These are phyloP conservation scores for Lapara coniferarum DNA, from an alignment of 2,888 invertebrate species.

Conservation along the genomic window DNA sequence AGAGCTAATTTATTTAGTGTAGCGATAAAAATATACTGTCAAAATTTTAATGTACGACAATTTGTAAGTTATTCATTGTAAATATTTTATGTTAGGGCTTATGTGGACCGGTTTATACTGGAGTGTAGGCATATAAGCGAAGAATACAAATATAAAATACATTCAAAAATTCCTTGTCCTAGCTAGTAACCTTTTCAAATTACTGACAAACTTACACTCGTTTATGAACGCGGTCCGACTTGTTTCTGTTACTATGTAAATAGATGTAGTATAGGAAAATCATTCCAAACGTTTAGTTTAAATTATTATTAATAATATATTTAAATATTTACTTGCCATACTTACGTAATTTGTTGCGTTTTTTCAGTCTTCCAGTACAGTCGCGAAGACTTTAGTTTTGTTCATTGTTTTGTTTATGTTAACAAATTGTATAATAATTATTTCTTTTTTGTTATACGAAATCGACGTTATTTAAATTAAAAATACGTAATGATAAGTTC, in stretches of 20 bases:
- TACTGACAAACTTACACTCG: background rate
- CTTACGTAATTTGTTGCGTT: conserved; percentile 69
- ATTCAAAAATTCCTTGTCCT: no score
- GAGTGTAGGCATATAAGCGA: background rate
- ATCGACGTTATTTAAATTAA: conserved; percentile 42
- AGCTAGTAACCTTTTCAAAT: background rate
- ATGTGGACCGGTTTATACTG: conserved; percentile 26
- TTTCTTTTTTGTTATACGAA: conserved; percentile 62
- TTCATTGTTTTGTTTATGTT: conserved; percentile 78
- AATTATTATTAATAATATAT: conserved; percentile 77
- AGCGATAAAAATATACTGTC: conserved; percentile 2
- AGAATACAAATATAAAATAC: background rate
- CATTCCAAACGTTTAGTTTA: conserved; percentile 79
- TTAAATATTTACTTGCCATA: conserved; percentile 80
- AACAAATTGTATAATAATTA: conserved; percentile 67
- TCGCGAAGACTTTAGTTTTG: conserved; percentile 61
- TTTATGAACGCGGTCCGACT: conserved; percentile 44
- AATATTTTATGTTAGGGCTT: conserved; percentile 49
- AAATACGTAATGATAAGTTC: conserved; percentile 4
- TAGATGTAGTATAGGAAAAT: conserved; percentile 68
- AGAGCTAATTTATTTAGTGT: background rate
- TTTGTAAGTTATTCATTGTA: conserved; percentile 50
- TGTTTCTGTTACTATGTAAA: conserved; percentile 80
- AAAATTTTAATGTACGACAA: conserved; percentile 41
- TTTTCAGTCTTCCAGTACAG: conserved; percentile 74